Conservation (phyloP, 2,888 invertebrate genomes). For the Aphodius granarius region DNA sequence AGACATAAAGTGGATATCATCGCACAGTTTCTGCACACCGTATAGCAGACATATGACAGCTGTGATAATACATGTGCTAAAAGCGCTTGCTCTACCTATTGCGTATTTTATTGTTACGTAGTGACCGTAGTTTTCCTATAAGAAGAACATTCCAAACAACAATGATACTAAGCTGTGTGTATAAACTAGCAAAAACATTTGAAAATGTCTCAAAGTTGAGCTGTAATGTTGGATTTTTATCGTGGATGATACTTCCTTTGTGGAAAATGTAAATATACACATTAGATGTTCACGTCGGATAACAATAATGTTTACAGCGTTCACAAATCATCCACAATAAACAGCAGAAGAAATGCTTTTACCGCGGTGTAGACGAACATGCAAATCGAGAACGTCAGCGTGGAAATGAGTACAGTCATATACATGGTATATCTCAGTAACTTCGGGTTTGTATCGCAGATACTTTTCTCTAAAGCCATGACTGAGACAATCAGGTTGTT, state of each 20-base stretch:
- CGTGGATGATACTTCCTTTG: too few species aligned
- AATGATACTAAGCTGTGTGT: too few species aligned
- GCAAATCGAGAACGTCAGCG: background rate
- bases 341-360: background rate
- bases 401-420: background rate
- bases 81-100: background rate
- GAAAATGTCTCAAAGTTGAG: too few species aligned
- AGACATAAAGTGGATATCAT: conserved; percentile 37
- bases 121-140: background rate
- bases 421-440: conserved; percentile 11
- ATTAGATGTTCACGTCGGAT: too few species aligned
- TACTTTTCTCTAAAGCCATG: conserved; percentile 6
- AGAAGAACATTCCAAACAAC: too few species aligned
- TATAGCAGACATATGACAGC: conserved; percentile 33
- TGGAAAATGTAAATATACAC: too few species aligned
- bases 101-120: background rate
- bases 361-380: background rate
- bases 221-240: too few species aligned
- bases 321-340: too few species aligned
- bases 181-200: too few species aligned
- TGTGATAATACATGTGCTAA: background rate
- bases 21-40: conserved; percentile 36
- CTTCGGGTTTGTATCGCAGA: conserved; percentile 1
- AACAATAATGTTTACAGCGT: too few species aligned
- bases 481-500: background rate